Percentiles rank a stretch among this genome's conserved stretches.
phyloP scores from a whole-genome alignment of 2,797 vertebrate species.

The Rhynchonycteris naso region DNA sequence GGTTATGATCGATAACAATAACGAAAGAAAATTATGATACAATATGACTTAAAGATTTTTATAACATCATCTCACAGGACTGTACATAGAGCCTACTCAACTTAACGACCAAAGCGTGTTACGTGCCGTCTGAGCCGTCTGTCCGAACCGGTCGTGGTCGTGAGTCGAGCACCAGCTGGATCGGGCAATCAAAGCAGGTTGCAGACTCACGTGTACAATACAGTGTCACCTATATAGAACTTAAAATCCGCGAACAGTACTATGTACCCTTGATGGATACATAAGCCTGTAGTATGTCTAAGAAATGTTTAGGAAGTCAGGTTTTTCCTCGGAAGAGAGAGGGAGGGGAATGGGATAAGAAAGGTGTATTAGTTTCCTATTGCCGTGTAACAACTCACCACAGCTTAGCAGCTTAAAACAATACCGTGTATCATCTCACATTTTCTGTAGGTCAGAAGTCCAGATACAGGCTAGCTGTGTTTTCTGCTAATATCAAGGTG shows the following conservation, averaged over 20 bases:
- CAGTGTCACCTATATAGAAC: neutral
- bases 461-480: no score
- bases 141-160: no score
- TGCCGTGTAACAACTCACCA: no score
- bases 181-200: neutral
- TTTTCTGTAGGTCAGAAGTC: neutral
- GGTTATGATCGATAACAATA: no score
- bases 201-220: neutral
- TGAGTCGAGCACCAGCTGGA: no score
- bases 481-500: neutral
- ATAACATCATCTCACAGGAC: no score
- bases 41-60: no score
- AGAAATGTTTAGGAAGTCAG: neutral
- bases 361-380: neutral
- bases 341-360: neutral
- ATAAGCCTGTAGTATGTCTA: neutral
- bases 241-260: neutral
- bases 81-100: no score
- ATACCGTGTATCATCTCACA: neutral
- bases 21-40: no score
- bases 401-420: no score
- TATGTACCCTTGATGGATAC: neutral
- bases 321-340: neutral
- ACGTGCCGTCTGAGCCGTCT: no score
- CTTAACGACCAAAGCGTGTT: no score